Percentiles rank a stretch among this genome's conserved stretches.
Conservation (phyloP, 2,113 vertebrate species). For the Nyctibius bracteatus region DNA sequence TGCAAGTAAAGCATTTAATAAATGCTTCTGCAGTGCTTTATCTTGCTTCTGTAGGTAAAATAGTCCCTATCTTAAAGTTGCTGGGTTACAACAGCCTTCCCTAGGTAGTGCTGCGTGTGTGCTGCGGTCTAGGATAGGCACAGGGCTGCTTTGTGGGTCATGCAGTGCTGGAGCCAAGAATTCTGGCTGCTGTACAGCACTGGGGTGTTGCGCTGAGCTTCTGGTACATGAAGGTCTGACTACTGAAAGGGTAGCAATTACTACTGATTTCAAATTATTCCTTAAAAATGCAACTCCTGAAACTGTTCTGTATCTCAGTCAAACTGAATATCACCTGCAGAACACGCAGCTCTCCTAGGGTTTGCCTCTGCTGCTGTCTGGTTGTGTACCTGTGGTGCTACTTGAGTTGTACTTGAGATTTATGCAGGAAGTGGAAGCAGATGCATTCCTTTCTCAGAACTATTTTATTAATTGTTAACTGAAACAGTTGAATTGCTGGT, state of each 20-base stretch:
- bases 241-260: neutral
- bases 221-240: neutral
- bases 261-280: neutral
- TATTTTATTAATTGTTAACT: conserved; percentile 11
- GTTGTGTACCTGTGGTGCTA: neutral
- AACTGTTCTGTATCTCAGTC: neutral
- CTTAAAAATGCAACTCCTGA: neutral
- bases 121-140: fast-evolving
- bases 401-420: neutral
- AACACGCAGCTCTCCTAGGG: neutral
- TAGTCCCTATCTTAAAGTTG: neutral
- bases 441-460: neutral
- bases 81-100: neutral
- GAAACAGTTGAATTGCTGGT: neutral
- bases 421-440: neutral
- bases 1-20: neutral
- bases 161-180: fast-evolving
- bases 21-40: neutral
- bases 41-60: neutral
- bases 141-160: neutral
- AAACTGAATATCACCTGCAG: neutral
- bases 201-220: neutral
- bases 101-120: neutral
- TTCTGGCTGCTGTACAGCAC: neutral
- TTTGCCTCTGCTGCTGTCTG: neutral